Conservation (phyloP, 2,113 vertebrate species). For the Bombycilla garrulus region DNA sequence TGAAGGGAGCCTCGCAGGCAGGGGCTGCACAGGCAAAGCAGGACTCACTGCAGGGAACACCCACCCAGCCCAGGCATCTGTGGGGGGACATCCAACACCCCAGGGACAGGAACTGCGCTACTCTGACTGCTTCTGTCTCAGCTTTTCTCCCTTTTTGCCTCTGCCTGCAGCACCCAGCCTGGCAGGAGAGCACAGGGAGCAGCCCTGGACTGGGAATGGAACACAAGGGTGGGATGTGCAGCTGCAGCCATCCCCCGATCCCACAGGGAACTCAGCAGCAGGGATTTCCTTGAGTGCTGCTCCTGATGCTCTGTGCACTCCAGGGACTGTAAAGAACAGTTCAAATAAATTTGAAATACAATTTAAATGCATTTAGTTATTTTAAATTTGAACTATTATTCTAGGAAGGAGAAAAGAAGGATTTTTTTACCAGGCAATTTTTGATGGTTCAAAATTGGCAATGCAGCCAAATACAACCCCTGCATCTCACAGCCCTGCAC, state of each 20-base stretch:
- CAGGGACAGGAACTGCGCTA: background rate
- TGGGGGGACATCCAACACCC: accelerated
- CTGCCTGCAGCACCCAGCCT: background rate
- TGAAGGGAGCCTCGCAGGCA: background rate
- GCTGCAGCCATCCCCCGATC: background rate
- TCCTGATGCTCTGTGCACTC: background rate
- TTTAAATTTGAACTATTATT: background rate
- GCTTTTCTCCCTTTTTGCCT: background rate
- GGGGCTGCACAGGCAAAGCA: background rate
- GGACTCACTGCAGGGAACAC: background rate
- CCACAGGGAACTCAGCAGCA: accelerated
- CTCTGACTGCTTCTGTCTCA: background rate
- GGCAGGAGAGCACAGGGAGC: background rate
- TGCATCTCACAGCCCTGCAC: background rate
- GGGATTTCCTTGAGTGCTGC: accelerated
- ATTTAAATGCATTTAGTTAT: background rate
- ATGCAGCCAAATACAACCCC: background rate
- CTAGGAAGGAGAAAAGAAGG: background rate
- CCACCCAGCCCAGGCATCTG: background rate
- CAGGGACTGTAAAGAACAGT: background rate
- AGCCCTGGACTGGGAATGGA: accelerated
- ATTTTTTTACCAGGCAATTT: background rate
- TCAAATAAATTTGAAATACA: background rate
- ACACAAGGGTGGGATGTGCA: background rate
- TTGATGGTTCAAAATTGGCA: background rate